A percentile compares a stretch with the other conserved stretches of the same genome.
Conservation (phyloP, 1,140 invertebrate genomes). For the Lordiphosa clarofinis region DNA sequence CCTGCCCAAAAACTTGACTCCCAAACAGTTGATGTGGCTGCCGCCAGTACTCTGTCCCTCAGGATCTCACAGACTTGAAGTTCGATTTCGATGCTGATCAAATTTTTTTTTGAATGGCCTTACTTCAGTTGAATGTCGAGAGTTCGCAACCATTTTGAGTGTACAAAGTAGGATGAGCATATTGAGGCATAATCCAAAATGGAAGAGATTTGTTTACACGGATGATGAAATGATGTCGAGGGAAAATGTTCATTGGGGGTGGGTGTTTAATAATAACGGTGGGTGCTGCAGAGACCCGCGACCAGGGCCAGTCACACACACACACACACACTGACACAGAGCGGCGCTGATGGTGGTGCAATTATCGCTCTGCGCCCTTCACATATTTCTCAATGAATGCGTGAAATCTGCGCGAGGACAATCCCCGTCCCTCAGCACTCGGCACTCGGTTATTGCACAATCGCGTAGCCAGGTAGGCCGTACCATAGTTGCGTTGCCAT, state of each 20-base stretch:
- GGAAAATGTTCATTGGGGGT: conserved; percentile 7
- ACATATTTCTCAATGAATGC: conserved; percentile 66
- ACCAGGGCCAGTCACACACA: background rate
- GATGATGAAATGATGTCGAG: too few relatives aligned
- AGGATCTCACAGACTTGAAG: too few relatives aligned
- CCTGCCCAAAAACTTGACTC: too few relatives aligned
- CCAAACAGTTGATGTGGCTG: too few relatives aligned
- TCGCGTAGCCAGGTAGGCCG: conserved; percentile 13
- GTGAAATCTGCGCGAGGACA: conserved; percentile 44
- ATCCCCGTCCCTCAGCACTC: background rate
- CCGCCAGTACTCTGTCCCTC: too few relatives aligned
- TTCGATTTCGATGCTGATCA: too few relatives aligned
- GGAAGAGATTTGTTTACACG: conserved; percentile 42
- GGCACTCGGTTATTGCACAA: conserved; percentile 39
- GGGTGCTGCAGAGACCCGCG: conserved; percentile 4
- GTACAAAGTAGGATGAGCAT: too few relatives aligned
- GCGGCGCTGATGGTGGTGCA: conserved; percentile 42
- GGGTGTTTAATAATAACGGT: background rate
- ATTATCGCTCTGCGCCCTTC: conserved; percentile 57
- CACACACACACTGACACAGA: background rate
- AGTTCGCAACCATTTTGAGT: too few relatives aligned
- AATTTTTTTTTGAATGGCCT: too few relatives aligned
- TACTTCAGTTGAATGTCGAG: too few relatives aligned
- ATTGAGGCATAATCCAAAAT: conserved; percentile 33
- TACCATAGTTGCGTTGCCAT: conserved; percentile 22